These are phyloP conservation scores for Glyptemys insculpta DNA, from an alignment of 2,797 vertebrate genomes.

Conservation along the genomic window DNA sequence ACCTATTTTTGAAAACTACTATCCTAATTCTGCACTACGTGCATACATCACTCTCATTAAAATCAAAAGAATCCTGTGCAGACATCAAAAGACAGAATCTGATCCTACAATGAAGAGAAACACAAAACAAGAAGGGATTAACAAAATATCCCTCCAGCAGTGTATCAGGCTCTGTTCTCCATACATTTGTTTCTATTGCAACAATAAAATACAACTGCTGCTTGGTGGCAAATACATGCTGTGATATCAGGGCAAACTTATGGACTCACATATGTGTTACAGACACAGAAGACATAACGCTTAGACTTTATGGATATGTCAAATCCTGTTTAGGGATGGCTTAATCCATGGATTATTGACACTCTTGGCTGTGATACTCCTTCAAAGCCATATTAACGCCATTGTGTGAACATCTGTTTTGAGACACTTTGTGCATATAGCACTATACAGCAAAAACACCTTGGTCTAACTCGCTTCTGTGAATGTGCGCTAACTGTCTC, in stretches of 20 bases:
- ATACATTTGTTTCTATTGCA: background rate
- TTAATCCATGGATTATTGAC: background rate
- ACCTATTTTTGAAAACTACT: background rate
- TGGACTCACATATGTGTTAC: background rate
- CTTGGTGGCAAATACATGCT: background rate
- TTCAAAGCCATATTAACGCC: background rate
- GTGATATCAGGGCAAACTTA: background rate
- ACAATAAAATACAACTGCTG: background rate
- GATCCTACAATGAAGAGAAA: background rate
- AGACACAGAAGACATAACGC: background rate
- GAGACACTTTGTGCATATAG: background rate
- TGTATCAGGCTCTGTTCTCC: background rate
- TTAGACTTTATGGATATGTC: background rate
- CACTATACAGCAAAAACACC: background rate
- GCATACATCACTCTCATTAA: background rate
- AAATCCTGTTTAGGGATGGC: background rate
- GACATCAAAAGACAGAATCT: background rate
- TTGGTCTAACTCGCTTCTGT: background rate
- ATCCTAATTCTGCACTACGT: background rate
- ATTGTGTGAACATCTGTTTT: background rate
- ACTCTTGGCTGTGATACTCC: background rate
- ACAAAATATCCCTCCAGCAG: background rate
- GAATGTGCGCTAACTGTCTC: background rate
- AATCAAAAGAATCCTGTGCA: background rate
- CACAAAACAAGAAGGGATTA: slow-evolving; percentile 16